Conservation (phyloP, 2,888 invertebrate genomes). For the Drosophila mimica region DNA sequence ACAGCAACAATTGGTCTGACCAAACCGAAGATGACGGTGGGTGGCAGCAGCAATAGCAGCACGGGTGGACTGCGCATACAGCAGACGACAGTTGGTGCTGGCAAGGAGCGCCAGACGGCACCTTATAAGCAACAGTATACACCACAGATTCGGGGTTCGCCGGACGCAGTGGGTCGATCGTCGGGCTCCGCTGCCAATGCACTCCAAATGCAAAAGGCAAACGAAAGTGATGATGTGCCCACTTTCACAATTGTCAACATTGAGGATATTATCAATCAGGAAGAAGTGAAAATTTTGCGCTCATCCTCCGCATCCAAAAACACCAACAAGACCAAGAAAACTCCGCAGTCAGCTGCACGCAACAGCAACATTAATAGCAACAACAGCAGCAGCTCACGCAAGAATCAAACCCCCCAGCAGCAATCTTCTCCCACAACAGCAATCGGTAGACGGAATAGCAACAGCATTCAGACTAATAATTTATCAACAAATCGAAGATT, state of each 20-base stretch:
- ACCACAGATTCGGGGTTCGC: background rate
- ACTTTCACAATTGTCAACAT: constrained; percentile 85
- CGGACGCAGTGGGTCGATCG: constrained; percentile 14
- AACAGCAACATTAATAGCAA: constrained; percentile 13
- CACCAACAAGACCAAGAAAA: constrained; percentile 37
- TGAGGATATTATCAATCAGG: constrained; percentile 84
- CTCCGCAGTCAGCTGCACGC: constrained; percentile 11
- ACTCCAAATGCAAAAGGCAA: constrained; percentile 32
- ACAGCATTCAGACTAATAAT: constrained; percentile 16
- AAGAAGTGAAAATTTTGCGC: constrained; percentile 80
- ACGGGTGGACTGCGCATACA: constrained; percentile 32
- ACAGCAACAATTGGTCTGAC: constrained; percentile 8
- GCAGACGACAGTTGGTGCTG: constrained; percentile 15
- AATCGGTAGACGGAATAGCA: constrained; percentile 8
- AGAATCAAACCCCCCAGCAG: constrained; percentile 29
- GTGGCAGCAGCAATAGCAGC: constrained; percentile 3
- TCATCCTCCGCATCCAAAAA: constrained; percentile 35
- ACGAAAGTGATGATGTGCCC: constrained; percentile 81
- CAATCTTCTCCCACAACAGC: background rate
- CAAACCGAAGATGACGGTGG: constrained; percentile 29
- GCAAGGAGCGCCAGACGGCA: constrained; percentile 8
- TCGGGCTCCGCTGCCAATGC: constrained; percentile 8
- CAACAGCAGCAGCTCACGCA: constrained; percentile 25
- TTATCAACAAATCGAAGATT: background rate
- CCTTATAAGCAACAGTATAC: background rate